These are phyloP conservation scores for Crocodylus rhombifer DNA, from an alignment of 2,797 vertebrate species.

Conservation along the genomic window DNA sequence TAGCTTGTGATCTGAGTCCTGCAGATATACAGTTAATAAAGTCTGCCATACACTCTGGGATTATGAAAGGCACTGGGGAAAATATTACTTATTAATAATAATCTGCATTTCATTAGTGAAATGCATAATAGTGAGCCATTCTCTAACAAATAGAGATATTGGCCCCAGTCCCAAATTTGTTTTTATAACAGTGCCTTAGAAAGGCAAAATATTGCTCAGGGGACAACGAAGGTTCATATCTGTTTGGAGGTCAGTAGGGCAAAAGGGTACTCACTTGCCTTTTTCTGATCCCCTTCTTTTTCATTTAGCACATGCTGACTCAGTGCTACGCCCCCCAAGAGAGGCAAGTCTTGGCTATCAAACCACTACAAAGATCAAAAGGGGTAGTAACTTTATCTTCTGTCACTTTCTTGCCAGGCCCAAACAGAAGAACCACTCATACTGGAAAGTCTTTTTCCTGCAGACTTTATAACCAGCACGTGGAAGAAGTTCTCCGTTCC, in stretches of 20 bases:
- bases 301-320: background rate
- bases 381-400: background rate
- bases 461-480: background rate
- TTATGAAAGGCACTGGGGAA: background rate
- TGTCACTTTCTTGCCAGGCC: background rate
- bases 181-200: background rate
- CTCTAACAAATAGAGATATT: background rate
- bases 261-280: background rate
- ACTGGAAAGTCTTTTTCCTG: background rate
- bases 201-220: background rate
- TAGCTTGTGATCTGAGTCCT: background rate
- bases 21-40: background rate
- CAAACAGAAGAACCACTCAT: conserved; percentile 11
- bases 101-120: conserved; percentile 6
- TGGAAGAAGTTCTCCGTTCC: background rate
- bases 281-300: conserved; percentile 1
- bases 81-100: background rate
- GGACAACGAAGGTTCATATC: background rate
- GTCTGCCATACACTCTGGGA: background rate
- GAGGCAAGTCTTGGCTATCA: background rate
- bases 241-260: background rate
- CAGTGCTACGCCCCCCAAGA: background rate
- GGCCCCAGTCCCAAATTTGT: background rate
- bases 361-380: background rate
- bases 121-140: background rate